Percentiles rank a stretch among this genome's conserved stretches.
phyloP scores from a whole-genome alignment of 2,797 vertebrate genomes.

The Fistularia commersonii region DNA sequence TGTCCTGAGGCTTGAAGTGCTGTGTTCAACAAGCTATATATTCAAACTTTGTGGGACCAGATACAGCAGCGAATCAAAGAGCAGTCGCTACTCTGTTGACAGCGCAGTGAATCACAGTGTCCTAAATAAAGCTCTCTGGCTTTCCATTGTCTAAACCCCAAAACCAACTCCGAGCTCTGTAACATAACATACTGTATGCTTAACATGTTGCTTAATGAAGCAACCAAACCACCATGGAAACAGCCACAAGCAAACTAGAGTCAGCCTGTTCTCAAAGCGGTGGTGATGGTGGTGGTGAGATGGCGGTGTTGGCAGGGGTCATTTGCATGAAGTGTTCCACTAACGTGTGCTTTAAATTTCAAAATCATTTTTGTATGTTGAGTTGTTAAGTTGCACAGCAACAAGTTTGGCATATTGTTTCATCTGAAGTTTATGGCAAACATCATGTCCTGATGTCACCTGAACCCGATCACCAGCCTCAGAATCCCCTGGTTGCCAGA shows the following conservation, averaged over 20 bases:
- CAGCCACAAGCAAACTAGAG: constrained; percentile 39
- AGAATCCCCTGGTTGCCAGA: too few relatives aligned
- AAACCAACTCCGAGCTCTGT: constrained; percentile 43
- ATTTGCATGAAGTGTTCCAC: constrained; percentile 12
- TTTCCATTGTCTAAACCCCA: constrained; percentile 62
- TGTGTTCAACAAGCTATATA: constrained; percentile 18
- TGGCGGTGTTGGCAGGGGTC: constrained; percentile 9
- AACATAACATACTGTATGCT: constrained; percentile 47
- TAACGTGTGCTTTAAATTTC: constrained; percentile 8
- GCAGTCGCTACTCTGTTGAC: constrained; percentile 30
- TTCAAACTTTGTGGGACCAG: constrained; percentile 34
- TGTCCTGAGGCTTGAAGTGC: constrained; percentile 13
- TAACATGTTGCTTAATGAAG: constrained; percentile 55
- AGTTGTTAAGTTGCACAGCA: too few relatives aligned
- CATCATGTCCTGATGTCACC: too few relatives aligned
- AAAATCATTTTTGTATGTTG: too few relatives aligned
- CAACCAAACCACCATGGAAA: constrained; percentile 65
- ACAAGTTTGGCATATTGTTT: too few relatives aligned
- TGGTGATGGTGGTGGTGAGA: too few relatives aligned
- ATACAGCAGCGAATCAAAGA: constrained; percentile 43
- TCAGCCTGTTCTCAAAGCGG: constrained; percentile 14
- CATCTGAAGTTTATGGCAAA: too few relatives aligned
- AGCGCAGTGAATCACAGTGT: constrained; percentile 37
- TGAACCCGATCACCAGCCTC: too few relatives aligned
- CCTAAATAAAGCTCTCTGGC: constrained; percentile 51